These are phyloP conservation scores for Ciconia stormi DNA, from an alignment of 2,113 vertebrate species.

Conservation along the genomic window DNA sequence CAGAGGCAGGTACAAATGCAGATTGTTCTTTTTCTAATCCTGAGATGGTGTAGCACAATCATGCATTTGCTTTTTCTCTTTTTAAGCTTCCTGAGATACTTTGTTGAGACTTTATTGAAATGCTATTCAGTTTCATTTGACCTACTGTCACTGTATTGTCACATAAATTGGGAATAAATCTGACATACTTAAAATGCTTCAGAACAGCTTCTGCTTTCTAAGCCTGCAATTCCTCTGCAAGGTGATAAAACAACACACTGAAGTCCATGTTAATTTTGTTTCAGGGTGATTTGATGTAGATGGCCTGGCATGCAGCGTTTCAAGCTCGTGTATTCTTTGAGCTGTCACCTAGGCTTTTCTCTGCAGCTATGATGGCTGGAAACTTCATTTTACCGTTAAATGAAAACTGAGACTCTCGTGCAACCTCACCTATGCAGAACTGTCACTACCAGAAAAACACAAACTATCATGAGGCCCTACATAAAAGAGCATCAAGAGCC, in stretches of 20 bases:
- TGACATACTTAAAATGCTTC: not conserved
- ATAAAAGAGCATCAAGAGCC: not conserved
- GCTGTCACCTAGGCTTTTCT: not conserved
- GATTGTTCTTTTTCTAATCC: not conserved
- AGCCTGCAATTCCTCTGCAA: not conserved
- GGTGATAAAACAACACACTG: not conserved
- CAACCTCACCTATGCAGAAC: not conserved
- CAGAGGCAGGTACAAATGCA: not conserved
- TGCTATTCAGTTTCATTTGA: not conserved
- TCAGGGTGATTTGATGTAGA: not conserved
- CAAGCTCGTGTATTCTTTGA: not conserved
- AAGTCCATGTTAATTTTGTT: not conserved
- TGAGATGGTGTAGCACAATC: not conserved
- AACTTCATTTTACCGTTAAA: not conserved
- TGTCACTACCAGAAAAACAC: not conserved
- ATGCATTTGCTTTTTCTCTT: not conserved
- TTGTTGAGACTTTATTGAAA: not conserved
- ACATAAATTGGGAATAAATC: not conserved
- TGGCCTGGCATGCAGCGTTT: not conserved
- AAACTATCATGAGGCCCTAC: accelerated
- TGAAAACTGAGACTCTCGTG: not conserved
- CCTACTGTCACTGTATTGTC: not conserved
- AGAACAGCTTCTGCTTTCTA: not conserved
- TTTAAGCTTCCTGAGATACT: not conserved
- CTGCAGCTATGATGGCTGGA: not conserved